Conservation (phyloP, 2,113 vertebrate species). For the Alexandromys fortis region DNA sequence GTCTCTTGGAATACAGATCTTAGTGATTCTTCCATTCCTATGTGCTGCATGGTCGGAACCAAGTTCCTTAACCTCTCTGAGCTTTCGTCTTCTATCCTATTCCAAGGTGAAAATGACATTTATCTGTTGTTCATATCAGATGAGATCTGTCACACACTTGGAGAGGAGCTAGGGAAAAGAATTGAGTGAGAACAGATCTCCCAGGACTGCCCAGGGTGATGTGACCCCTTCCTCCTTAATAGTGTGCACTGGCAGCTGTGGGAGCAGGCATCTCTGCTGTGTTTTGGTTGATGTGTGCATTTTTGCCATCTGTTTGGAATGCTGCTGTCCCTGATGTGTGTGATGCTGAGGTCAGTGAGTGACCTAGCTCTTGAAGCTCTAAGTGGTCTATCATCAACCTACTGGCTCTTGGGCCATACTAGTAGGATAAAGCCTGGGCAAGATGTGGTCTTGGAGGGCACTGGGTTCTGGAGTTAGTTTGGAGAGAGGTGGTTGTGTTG, state of each 20-base stretch:
- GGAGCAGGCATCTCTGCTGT: neutral
- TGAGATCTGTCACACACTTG: neutral
- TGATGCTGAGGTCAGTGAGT: neutral
- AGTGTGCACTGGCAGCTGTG: neutral
- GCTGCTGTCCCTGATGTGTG: neutral
- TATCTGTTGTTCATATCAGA: neutral
- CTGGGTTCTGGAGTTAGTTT: neutral
- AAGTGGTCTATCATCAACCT: neutral
- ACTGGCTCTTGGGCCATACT: neutral
- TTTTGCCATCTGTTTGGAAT: neutral
- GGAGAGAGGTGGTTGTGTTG: neutral
- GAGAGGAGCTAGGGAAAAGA: neutral
- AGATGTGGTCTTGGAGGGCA: neutral
- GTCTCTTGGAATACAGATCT: neutral
- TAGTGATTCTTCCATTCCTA: neutral
- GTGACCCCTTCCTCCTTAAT: too few relatives aligned
- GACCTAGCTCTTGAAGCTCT: neutral
- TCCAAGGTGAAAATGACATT: neutral
- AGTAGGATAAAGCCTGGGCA: neutral
- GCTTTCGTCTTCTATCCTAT: neutral
- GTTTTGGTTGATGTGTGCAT: conserved; percentile 1
- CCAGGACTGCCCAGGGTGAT: neutral
- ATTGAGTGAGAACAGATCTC: neutral
- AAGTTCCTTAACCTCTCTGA: neutral
- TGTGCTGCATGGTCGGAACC: neutral